Conservation (phyloP, 2,888 invertebrate species). For the Heliconius sara region DNA sequence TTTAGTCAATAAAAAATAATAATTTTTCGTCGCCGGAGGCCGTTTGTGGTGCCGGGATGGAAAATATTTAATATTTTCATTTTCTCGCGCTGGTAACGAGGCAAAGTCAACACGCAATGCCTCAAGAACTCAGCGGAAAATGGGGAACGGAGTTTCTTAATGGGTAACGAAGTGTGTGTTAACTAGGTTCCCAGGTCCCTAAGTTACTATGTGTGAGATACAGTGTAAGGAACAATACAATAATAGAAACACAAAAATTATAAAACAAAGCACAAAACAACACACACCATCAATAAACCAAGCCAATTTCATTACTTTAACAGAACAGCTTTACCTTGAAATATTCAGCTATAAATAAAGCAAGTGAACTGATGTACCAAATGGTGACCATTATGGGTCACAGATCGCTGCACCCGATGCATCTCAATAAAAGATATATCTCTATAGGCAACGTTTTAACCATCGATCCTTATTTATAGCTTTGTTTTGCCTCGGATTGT, state of each 20-base stretch:
- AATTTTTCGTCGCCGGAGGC: too few relatives aligned
- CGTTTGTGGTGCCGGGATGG: too few relatives aligned
- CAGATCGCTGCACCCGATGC: constrained; percentile 40
- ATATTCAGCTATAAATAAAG: constrained; percentile 10
- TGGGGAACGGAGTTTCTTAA: too few relatives aligned
- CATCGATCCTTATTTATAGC: constrained; percentile 46
- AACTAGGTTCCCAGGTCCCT: too few relatives aligned
- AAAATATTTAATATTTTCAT: too few relatives aligned
- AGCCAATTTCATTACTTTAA: neutral
- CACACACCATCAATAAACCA: neutral
- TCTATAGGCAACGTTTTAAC: constrained; percentile 41
- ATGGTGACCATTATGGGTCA: constrained; percentile 36
- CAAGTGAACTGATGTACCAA: constrained; percentile 19
- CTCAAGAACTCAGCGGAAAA: too few relatives aligned
- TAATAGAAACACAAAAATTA: neutral
- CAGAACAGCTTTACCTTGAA: neutral
- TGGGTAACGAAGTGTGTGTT: too few relatives aligned
- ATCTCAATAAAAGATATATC: constrained; percentile 50
- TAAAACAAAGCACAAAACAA: neutral
- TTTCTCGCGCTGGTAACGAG: too few relatives aligned
- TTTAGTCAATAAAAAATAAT: too few relatives aligned
- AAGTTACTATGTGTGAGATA: too few relatives aligned
- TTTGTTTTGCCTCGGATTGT: constrained; percentile 45
- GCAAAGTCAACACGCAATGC: too few relatives aligned
- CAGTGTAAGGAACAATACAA: too few relatives aligned